phyloP scores from a whole-genome alignment of 2,113 vertebrate species.

The Otocyon megalotis region DNA sequence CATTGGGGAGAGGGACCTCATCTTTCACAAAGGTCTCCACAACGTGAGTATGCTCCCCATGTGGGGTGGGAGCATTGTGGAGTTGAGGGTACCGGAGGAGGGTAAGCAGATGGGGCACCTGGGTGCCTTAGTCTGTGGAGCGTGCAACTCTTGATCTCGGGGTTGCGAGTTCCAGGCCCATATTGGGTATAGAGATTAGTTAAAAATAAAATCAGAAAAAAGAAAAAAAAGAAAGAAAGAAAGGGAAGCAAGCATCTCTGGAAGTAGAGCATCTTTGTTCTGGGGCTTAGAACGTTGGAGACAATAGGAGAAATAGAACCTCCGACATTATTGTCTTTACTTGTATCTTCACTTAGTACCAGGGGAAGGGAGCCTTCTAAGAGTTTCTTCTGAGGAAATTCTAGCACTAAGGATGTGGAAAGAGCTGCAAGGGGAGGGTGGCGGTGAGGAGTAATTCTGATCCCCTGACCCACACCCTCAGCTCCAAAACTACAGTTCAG shows the following conservation, averaged over 20 bases:
- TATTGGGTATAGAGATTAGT: not conserved
- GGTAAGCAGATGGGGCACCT: not conserved
- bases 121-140: not conserved
- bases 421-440: not conserved
- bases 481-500: constrained; percentile 95
- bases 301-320: not conserved
- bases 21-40: constrained; percentile 95
- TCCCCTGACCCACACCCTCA: constrained; percentile 52
- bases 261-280: no score
- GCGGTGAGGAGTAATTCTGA: not conserved
- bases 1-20: constrained; percentile 93
- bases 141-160: not conserved
- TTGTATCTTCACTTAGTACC: not conserved
- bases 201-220: not conserved
- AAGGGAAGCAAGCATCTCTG: no score
- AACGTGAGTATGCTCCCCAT: constrained; percentile 86
- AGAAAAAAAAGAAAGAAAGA: not conserved
- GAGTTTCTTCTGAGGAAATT: constrained; percentile 22
- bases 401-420: not conserved
- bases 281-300: not conserved
- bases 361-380: not conserved
- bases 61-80: rapidly evolving
- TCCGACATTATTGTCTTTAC: not conserved
- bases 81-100: not conserved
- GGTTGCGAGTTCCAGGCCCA: not conserved